Evolutionary conservation across 2,888 invertebrate genomes (phyloP).

Genomic region (Oscheius sp.): DNA sequence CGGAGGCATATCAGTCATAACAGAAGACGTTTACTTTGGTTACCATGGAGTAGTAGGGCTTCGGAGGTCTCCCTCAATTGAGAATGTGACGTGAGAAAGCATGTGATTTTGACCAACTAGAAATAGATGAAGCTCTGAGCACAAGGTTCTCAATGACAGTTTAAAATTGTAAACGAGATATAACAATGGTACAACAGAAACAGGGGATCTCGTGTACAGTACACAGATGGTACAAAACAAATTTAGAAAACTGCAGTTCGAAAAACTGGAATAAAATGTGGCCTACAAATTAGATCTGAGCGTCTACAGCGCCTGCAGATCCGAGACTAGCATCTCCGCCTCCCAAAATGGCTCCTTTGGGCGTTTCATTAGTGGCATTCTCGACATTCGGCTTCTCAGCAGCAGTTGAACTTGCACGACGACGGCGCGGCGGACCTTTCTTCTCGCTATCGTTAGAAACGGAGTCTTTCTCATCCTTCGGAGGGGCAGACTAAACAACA

Average conservation of each 20-base stretch:
- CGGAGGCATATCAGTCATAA: background rate
- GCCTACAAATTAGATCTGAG: background rate
- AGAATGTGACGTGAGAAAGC: background rate
- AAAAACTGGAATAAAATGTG: conserved; percentile 7
- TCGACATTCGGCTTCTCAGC: background rate
- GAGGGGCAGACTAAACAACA: background rate
- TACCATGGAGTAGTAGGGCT: conserved; percentile 13
- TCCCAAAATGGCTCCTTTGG: background rate
- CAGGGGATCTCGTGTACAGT: background rate
- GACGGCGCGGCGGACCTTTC: background rate
- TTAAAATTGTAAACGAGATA: background rate
- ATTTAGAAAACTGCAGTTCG: conserved; percentile 7
- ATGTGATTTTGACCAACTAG: background rate
- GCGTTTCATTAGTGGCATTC: background rate
- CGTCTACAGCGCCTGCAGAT: background rate
- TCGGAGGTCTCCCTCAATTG: conserved; percentile 3
- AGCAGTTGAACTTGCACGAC: background rate
- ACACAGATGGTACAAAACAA: background rate
- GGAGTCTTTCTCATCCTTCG: background rate
- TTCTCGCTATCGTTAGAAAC: background rate
- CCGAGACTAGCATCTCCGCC: background rate
- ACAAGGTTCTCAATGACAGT: no score
- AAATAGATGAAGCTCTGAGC: no score
- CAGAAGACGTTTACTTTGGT: conserved; percentile 9
- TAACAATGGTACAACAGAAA: conserved; percentile 10